A percentile compares a stretch with the other conserved stretches of the same genome.
phyloP scores from a whole-genome alignment of 1,140 invertebrate species.

The Ptiloglossa arizonensis region DNA sequence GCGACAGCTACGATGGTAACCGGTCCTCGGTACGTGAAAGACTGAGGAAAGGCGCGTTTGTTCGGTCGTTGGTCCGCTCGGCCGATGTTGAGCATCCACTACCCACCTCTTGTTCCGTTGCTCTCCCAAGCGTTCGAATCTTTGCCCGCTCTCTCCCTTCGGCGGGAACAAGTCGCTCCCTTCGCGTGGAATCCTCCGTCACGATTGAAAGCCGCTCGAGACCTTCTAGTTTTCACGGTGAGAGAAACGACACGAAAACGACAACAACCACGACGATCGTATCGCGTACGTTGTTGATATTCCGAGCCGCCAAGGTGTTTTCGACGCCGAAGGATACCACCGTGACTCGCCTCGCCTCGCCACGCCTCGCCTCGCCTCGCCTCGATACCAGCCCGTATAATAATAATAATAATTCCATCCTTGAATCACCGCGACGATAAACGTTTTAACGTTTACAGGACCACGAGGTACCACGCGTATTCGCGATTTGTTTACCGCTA shows the following conservation, averaged over 20 bases:
- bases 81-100: slow-evolving; percentile 34
- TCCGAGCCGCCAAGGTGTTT: background rate
- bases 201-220: slow-evolving; percentile 43
- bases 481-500: no score
- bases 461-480: no score
- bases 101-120: slow-evolving; percentile 36
- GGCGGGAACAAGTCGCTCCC: slow-evolving; percentile 55
- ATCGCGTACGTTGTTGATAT: slow-evolving; percentile 1
- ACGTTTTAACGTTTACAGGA: no score
- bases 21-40: slow-evolving; percentile 76
- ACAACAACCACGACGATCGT: slow-evolving; percentile 4
- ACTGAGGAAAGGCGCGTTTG: slow-evolving; percentile 74
- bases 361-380: no score
- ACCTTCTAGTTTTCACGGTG: slow-evolving; percentile 36
- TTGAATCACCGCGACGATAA: no score
- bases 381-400: no score
- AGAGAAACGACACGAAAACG: no score
- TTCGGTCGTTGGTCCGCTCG: slow-evolving; percentile 47
- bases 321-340: slow-evolving; percentile 1
- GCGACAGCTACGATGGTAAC: slow-evolving; percentile 60
- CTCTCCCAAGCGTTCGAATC: slow-evolving; percentile 74
- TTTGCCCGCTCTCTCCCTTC: slow-evolving; percentile 47
- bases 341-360: no score
- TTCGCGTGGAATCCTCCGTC: slow-evolving; percentile 50
- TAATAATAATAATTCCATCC: no score